Conservation (phyloP, 2,113 vertebrate genomes). For the Microcebus tavaratra region DNA sequence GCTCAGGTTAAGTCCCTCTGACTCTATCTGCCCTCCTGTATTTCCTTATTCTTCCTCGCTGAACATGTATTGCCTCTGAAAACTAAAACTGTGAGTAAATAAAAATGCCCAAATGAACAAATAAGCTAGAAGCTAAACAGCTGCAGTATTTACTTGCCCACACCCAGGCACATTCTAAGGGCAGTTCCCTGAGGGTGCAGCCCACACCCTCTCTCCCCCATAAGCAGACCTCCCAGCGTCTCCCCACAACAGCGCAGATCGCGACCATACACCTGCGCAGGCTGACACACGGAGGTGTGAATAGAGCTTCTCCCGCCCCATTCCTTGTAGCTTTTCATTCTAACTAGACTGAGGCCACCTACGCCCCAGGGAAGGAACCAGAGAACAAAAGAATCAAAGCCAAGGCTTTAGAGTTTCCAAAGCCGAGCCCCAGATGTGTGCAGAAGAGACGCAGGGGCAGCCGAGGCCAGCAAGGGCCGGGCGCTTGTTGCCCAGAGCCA, state of each 20-base stretch:
- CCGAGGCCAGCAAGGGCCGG: background rate
- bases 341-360: background rate
- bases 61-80: background rate
- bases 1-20: background rate
- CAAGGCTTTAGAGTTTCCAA: background rate
- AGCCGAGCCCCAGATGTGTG: background rate
- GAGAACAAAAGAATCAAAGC: background rate
- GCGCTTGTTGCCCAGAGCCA: background rate
- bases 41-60: background rate
- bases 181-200: accelerated
- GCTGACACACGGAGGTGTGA: background rate
- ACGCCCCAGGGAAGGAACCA: background rate
- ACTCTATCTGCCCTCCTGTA: background rate
- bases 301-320: background rate
- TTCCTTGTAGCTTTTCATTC: background rate
- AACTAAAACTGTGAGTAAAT: background rate
- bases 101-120: background rate
- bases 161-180: accelerated
- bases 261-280: background rate
- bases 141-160: background rate
- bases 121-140: background rate
- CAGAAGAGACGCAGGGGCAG: too few species aligned
- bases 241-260: background rate
- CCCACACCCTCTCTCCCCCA: background rate
- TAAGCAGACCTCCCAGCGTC: background rate